Percentiles rank a stretch among this genome's conserved stretches.
phyloP scores from a whole-genome alignment of 2,113 vertebrate species.

The Cacatua alba region DNA sequence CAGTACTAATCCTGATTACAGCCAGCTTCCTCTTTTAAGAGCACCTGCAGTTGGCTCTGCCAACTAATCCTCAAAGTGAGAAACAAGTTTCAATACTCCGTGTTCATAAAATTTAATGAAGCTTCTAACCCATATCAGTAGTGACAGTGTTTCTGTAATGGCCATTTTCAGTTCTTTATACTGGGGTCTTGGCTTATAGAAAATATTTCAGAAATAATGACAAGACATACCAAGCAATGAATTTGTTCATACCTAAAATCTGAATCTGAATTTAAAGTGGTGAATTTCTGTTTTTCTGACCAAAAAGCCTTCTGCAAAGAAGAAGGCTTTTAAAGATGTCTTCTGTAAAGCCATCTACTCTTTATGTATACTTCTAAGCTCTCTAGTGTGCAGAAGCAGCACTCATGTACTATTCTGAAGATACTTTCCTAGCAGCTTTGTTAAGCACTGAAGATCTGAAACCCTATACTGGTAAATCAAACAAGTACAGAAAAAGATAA shows the following conservation, averaged over 20 bases:
- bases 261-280: background rate
- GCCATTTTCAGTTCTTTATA: background rate
- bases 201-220: background rate
- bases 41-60: background rate
- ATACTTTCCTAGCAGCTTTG: background rate
- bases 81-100: background rate
- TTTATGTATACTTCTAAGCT: background rate
- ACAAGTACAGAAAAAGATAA: conserved; percentile 15
- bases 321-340: background rate
- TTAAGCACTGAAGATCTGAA: background rate
- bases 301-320: background rate
- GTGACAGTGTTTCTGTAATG: background rate
- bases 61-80: background rate
- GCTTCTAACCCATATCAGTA: background rate
- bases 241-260: background rate
- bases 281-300: background rate
- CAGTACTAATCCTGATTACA: background rate
- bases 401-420: background rate
- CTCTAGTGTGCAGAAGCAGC: background rate
- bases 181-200: background rate
- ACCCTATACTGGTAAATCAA: background rate
- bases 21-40: background rate
- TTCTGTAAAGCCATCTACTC: background rate
- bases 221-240: background rate
- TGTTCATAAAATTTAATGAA: background rate